Evolutionary conservation across 2,888 invertebrate genomes (phyloP), one percentile per base, ranked within the genome.

Genomic region (Scrobipalpa costella): DNA sequence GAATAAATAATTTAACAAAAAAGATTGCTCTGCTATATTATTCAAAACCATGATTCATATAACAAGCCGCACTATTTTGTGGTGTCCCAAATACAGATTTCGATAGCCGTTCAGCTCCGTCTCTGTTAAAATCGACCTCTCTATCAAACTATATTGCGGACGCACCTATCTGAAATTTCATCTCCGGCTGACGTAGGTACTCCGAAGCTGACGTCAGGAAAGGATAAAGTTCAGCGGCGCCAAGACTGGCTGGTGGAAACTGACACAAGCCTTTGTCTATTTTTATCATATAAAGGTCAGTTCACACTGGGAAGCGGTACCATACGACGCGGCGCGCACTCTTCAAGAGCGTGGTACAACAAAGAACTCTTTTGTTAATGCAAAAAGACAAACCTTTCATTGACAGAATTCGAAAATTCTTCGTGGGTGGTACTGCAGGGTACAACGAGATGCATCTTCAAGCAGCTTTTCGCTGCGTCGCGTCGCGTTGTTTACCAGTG

Each of bases 91-190:
- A 40, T 40, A 40, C 49, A 17, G 19, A 1, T 17, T 49, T 17
- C 19, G 49, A 50, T 50, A 9, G 50, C 27, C 27, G 27, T 27
- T 19, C 50, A 19, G 9, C 11, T 50, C 19, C 21, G 3, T 50
- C 21, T 21, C 17, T 49, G 50, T 27, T 34, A 13, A n/a, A 55
- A 55, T 55, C 34, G 55, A 34, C 5, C 13, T 33, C 15, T 15
- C 38, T 38, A 34, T 58, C 21, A 19, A 59, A 21, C 34, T 55
- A 27, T 55, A 55, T 55, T 55, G 11, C 55, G 55, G 50, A 34
- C 33, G 34, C 57, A 47, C 33, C 27, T 36, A 44, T 40, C 58
- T 38, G 36, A 58, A 58, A 58, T 58, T 58, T 58, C 58, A 58
- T 58, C 38, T 58, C 11, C 40, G 38, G 7, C 40, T 19, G 38